These are phyloP conservation scores for Masticophis lateralis DNA, from an alignment of 2,797 vertebrate species.

Conservation along the genomic window DNA sequence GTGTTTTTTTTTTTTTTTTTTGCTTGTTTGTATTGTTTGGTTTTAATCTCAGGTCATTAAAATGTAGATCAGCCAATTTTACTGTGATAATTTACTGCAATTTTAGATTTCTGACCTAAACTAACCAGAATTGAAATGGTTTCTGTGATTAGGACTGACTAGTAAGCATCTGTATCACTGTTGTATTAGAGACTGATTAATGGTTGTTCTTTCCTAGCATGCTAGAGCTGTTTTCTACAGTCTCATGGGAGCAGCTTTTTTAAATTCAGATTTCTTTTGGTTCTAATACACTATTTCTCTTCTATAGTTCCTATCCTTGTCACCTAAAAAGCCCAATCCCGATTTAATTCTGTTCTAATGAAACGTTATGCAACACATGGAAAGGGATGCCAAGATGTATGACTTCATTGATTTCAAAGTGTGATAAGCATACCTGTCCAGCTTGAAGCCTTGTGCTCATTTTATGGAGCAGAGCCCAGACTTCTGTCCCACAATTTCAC, in stretches of 20 bases:
- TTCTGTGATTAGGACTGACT: not conserved
- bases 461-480: not conserved
- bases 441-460: not conserved
- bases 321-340: not conserved
- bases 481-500: not conserved
- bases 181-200: not conserved
- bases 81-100: not conserved
- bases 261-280: not conserved
- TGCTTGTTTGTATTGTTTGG: not conserved
- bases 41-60: not conserved
- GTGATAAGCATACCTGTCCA: not conserved
- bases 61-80: not conserved
- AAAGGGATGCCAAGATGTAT: not conserved
- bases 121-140: not conserved
- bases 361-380: not conserved
- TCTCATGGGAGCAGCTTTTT: not conserved
- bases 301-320: not conserved
- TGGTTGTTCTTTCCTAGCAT: not conserved
- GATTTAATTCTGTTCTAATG: not conserved
- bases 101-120: not conserved
- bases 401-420: not conserved
- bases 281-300: not conserved
- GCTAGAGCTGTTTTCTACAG: not conserved
- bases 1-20: not conserved
- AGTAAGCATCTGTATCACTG: not conserved